Evolutionary conservation across 2,113 vertebrate genomes (phyloP).

Genomic region (Pardalotus punctatus): DNA sequence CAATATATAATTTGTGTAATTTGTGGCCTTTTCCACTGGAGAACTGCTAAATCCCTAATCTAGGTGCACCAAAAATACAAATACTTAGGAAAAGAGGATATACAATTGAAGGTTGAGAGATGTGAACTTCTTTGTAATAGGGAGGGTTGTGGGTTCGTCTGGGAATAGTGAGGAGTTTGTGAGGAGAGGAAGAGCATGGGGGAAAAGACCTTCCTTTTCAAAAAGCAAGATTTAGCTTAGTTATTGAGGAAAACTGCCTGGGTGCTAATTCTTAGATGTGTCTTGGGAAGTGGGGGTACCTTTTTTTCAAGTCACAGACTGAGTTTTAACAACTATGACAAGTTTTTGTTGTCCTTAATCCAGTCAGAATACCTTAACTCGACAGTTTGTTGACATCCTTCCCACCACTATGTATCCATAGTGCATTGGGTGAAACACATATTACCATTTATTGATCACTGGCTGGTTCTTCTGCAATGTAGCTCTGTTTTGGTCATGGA

Average conservation of each 20-base stretch:
- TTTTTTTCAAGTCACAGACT: background rate
- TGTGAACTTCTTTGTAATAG: background rate
- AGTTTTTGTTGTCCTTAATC: background rate
- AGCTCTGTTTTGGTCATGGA: background rate
- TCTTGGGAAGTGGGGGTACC: background rate
- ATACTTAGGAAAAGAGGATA: background rate
- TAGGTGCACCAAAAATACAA: background rate
- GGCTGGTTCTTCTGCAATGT: background rate
- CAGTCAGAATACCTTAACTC: background rate
- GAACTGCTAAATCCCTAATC: background rate
- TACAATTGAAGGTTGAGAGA: background rate
- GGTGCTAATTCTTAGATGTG: background rate
- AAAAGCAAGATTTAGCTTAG: background rate
- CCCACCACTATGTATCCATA: accelerated
- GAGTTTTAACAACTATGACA: background rate
- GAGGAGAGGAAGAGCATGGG: background rate
- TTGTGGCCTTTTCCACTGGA: background rate
- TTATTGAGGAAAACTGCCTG: background rate
- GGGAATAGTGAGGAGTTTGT: background rate
- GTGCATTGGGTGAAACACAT: background rate
- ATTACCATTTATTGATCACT: background rate
- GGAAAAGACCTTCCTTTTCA: background rate
- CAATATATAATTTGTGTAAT: background rate
- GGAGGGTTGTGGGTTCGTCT: background rate
- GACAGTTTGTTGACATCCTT: background rate